Evolutionary conservation across 2,113 vertebrate genomes (phyloP), one percentile per base, ranked within the genome.

Genomic region (Mormyrus iriodes): DNA sequence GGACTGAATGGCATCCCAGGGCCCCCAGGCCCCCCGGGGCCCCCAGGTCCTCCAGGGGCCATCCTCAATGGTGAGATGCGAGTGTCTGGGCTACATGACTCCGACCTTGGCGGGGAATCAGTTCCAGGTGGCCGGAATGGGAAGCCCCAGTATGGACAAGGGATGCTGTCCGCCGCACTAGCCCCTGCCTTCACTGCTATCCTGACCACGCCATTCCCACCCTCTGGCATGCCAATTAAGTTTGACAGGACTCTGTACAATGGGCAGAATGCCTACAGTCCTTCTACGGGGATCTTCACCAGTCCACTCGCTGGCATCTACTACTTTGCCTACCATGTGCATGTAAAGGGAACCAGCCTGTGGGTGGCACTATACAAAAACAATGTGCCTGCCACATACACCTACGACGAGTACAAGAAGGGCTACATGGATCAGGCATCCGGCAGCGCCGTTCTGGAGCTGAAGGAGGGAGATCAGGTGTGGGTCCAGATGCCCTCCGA

Each of bases 361-460:
- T 99, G 98, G 98, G 98, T 99, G 96, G 98, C 98, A 0, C 95
- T 99, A 88, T 99, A 99, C 89, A 99, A 98, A 96, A 99, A 99
- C 97, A 99, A 99, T 93, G 98, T 99, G 93, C 98, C 98, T 0
- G 98, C 98, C 91, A 99, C 97, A 85, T 99, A 99, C 93, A 99
- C 98, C 90, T 99, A 99, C 1, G 98, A 99, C 0, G 98, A 99
- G 91, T 99, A 99, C 96, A 99, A 99, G 95, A 99, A 99, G 92
- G 98, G 98, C 90, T 98, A 98, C 94, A 97, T 99, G 97, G 98
- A 99, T 97, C 98, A 99, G 94, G 98, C 98, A 0, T 99, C 98
- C 0, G 98, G 98, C 21, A 99, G 98, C 86, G 98, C 98, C 0
- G 98, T 99, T 92, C 96, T 99, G 44, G 98, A 99, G 96, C 96